Percentiles rank a stretch among this genome's conserved stretches.
Conservation (phyloP, 2,113 vertebrate species). For the Athene noctua region DNA sequence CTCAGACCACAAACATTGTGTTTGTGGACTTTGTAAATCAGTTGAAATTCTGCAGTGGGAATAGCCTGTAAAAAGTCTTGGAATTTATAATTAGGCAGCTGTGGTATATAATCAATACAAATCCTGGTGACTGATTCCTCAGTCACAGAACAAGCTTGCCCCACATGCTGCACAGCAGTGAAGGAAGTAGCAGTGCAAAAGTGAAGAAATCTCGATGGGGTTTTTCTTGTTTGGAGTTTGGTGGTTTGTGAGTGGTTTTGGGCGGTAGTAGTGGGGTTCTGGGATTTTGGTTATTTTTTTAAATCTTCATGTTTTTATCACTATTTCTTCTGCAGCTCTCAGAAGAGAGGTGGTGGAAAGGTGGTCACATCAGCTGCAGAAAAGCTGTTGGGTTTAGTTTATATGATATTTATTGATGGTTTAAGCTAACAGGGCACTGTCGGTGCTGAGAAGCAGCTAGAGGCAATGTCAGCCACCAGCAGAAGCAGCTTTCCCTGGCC, state of each 20-base stretch:
- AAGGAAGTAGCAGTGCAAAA: not conserved
- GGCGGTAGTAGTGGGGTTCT: too few relatives aligned
- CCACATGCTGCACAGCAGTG: not conserved
- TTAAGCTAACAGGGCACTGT: not conserved
- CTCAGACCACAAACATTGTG: not conserved
- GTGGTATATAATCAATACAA: not conserved
- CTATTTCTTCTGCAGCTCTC: not conserved
- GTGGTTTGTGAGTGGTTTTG: too few relatives aligned
- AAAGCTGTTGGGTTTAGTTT: not conserved
- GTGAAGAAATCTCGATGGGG: not conserved
- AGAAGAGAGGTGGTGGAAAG: not conserved
- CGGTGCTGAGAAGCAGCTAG: fast-evolving
- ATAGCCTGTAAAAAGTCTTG: not conserved
- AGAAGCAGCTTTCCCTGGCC: not conserved
- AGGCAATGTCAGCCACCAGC: not conserved
- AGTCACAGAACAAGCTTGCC: not conserved
- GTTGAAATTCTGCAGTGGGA: not conserved
- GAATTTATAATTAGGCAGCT: not conserved
- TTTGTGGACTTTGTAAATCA: not conserved
- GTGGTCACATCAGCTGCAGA: not conserved
- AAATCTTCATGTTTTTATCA: not conserved
- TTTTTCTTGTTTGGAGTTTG: not conserved
- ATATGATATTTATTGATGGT: not conserved
- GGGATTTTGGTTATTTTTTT: not conserved
- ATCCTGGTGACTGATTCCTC: not conserved